Evolutionary conservation across 2,888 invertebrate genomes (phyloP), one percentile per base, ranked within the genome.

Genomic region (Meta bourneti): DNA sequence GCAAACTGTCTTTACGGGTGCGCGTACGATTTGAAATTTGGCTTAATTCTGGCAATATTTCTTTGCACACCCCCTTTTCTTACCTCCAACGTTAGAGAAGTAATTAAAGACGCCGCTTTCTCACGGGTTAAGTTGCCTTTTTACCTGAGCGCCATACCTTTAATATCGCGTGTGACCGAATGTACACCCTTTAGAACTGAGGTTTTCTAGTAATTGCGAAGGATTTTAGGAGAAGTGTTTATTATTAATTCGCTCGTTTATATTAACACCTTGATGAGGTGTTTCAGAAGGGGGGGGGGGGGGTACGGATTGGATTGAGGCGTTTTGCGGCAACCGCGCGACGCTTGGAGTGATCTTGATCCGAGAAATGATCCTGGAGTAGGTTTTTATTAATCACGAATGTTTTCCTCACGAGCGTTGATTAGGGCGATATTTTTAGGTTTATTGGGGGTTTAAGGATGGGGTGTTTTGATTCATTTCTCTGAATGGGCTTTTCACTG

Each of bases 191-290:
- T 78, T 77, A 80, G 80, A 54, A 49, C 48, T 74, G 81, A 80
- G 90, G 90, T 90, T 90, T 90, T 87, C 91, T 78, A 83, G 91
- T 91, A 91, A 91, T 91, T 91, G 91, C 87, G 48, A 6, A 34
- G 86, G 83, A 48, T 77, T 81, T 91, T 87, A 83, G 61, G 51
- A 48, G 79, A 85, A 90, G 83, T 87, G 87, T 87, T 91, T 83
- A 91, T 91, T 91, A 91, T 91, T 91, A 91, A 91, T 91, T 91
- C 74, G 20, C 78, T 91, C 91, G 91, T 91, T 91, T 88, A 72
- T 85, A 90, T 90, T 90, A 90, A 75, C 85, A 87, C 69, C 86
- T 82, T 78, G 87, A 72, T 84, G 49, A 19, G 80, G 78, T 34
- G 52, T 61, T 34, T 4, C 34, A 34, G 34, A 4, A 34, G 48